These are phyloP conservation scores for Protophormia terraenovae DNA, from an alignment of 2,888 invertebrate genomes.

Conservation along the genomic window DNA sequence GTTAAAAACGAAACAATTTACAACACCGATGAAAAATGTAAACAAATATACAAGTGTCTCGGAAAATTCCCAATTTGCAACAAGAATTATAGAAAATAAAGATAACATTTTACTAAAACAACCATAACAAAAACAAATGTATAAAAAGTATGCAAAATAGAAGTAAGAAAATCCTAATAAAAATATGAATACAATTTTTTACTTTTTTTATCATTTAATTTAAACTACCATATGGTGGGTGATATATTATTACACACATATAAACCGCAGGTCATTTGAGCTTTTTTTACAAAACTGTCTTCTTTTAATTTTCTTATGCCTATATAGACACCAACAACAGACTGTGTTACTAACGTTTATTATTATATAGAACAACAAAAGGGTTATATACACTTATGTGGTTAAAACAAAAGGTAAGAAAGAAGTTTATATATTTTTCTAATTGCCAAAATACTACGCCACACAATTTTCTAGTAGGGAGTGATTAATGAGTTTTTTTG, in stretches of 20 bases:
- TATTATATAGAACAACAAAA: neutral
- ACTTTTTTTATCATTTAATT: neutral
- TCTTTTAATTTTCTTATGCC: neutral
- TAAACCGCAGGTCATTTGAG: neutral
- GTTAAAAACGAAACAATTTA: neutral
- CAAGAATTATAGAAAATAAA: neutral
- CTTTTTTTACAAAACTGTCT: neutral
- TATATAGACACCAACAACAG: neutral
- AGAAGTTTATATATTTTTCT: neutral
- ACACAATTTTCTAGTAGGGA: neutral
- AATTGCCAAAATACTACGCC: neutral
- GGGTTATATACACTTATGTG: conserved; percentile 15
- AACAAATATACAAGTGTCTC: neutral
- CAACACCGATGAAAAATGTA: conserved; percentile 15
- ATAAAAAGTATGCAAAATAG: neutral
- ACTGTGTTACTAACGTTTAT: neutral
- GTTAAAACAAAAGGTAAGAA: conserved; percentile 24
- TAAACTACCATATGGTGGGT: conserved; percentile 12
- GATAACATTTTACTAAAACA: neutral
- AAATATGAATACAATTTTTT: neutral
- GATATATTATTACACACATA: no score
- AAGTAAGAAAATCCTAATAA: neutral
- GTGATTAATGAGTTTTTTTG: neutral
- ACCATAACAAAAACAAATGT: neutral
- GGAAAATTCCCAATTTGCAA: neutral